These are phyloP conservation scores for Syngnathus rostellatus DNA, from an alignment of 2,797 vertebrate genomes.

Conservation along the genomic window DNA sequence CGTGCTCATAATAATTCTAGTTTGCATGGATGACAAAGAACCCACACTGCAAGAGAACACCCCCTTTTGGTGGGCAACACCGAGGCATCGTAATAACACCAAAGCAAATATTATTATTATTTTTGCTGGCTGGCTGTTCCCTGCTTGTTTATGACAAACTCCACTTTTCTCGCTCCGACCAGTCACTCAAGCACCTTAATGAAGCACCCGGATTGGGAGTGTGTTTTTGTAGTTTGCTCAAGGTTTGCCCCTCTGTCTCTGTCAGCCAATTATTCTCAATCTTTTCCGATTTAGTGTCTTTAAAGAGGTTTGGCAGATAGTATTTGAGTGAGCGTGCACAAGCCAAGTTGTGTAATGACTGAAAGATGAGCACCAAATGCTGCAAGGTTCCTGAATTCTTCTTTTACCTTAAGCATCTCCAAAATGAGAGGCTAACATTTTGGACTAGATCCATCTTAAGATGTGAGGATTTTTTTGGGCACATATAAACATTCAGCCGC, in stretches of 20 bases:
- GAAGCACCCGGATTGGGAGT: constrained; percentile 44
- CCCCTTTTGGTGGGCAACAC: constrained; percentile 28
- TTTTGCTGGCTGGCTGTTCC: neutral
- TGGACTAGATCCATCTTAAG: neutral
- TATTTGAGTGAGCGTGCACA: constrained; percentile 24
- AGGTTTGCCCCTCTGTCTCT: constrained; percentile 27
- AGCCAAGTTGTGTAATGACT: constrained; percentile 19
- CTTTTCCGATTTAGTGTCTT: constrained; percentile 29
- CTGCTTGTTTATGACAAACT: neutral
- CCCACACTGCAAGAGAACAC: constrained; percentile 20
- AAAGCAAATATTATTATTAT: neutral
- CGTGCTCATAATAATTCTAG: constrained; percentile 33
- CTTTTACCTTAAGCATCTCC: neutral
- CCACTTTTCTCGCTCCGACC: neutral
- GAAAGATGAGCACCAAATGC: neutral
- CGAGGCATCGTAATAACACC: constrained; percentile 25
- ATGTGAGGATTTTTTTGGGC: neutral
- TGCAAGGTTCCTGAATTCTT: neutral
- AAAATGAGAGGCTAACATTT: neutral
- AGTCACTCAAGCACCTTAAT: constrained; percentile 45
- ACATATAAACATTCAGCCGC: neutral
- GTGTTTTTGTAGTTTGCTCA: constrained; percentile 22
- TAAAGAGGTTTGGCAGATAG: constrained; percentile 24
- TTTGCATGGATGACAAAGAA: constrained; percentile 2
- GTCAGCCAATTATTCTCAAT: constrained; percentile 52